Evolutionary conservation across 1,140 invertebrate species (phyloP).

Genomic region (Neuroterus valhalla): DNA sequence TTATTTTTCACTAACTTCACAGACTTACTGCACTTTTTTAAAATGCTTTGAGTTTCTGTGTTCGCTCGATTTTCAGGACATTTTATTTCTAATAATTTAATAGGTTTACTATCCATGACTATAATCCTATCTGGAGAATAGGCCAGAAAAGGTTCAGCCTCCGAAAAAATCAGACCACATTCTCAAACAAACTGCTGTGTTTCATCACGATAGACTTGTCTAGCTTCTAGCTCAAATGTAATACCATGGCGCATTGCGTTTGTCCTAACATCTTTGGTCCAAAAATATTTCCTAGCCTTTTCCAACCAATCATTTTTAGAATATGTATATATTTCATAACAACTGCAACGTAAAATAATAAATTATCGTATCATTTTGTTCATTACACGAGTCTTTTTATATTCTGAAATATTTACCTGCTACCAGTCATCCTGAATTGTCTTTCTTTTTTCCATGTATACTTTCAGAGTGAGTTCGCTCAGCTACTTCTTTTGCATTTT

Average conservation of each 20-base stretch:
- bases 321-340: slow-evolving; percentile 35
- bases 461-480: too few relatives aligned
- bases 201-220: too few relatives aligned
- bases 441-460: too few relatives aligned
- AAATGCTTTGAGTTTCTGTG: neutral
- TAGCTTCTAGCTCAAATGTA: too few relatives aligned
- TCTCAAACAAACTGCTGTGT: too few relatives aligned
- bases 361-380: too few relatives aligned
- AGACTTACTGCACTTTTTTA: neutral
- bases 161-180: slow-evolving; percentile 28
- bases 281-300: slow-evolving; percentile 31
- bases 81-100: slow-evolving; percentile 37
- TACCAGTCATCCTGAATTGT: too few relatives aligned
- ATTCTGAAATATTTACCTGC: too few relatives aligned
- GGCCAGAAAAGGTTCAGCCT: slow-evolving; percentile 24
- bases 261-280: neutral
- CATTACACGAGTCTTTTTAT: too few relatives aligned
- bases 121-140: slow-evolving; percentile 38
- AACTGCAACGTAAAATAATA: neutral
- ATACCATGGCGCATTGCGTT: slow-evolving; percentile 32
- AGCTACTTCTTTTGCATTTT: too few relatives aligned
- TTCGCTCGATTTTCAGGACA: neutral
- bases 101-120: slow-evolving; percentile 24
- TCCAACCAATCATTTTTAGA: slow-evolving; percentile 38
- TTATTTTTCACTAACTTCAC: neutral